Evolutionary conservation across 2,888 invertebrate genomes (phyloP).

Genomic region (Fissipunctia ypsillon): DNA sequence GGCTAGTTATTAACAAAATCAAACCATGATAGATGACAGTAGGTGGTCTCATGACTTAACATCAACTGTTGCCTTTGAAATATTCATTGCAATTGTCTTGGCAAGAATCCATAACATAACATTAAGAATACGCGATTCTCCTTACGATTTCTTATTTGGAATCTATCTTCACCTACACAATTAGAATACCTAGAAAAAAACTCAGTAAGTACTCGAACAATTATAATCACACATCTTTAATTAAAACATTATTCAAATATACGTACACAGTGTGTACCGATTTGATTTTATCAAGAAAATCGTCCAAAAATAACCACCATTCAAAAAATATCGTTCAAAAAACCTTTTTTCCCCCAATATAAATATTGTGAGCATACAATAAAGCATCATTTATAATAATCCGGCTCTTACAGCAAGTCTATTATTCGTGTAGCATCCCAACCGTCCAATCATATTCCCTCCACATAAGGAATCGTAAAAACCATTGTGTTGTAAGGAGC

Average conservation of each 20-base stretch:
- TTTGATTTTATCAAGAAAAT: neutral
- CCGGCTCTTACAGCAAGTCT: constrained; percentile 44
- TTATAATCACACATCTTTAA: neutral
- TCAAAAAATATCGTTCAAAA: constrained; percentile 39
- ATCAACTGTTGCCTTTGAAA: neutral
- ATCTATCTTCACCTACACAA: neutral
- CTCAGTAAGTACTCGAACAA: neutral
- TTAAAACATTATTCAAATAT: neutral
- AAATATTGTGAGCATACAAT: constrained; percentile 62
- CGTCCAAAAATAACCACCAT: constrained; percentile 4
- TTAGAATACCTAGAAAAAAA: neutral
- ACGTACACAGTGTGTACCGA: neutral
- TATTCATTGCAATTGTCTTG: neutral
- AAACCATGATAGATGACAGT: neutral
- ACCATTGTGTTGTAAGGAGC: constrained; percentile 60
- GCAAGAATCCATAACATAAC: neutral
- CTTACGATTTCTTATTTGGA: neutral
- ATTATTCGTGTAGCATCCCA: constrained; percentile 55
- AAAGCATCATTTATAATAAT: constrained; percentile 60
- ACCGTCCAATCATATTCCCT: constrained; percentile 56
- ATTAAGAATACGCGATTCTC: neutral
- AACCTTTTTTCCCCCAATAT: constrained; percentile 15
- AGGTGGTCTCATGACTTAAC: too few species aligned
- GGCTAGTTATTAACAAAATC: neutral
- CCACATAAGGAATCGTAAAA: constrained; percentile 64